Conservation (phyloP, 2,113 vertebrate genomes). For the Romanogobio albipinnatus region DNA sequence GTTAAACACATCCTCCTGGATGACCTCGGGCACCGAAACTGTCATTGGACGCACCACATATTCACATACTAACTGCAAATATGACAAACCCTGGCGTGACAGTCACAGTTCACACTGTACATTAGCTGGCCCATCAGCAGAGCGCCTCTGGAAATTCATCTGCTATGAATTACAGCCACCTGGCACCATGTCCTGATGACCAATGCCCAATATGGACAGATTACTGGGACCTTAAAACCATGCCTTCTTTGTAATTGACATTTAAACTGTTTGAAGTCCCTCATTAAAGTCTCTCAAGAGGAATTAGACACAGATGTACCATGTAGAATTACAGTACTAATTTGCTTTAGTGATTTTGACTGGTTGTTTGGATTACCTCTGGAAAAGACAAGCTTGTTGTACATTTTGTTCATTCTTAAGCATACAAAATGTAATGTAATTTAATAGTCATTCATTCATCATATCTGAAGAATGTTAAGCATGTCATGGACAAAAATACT, state of each 20-base stretch:
- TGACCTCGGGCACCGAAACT: conserved; percentile 44
- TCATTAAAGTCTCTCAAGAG: conserved; percentile 83
- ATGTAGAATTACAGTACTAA: conserved; percentile 74
- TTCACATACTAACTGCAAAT: conserved; percentile 53
- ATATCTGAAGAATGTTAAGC: neutral
- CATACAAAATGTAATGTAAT: neutral
- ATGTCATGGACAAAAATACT: neutral
- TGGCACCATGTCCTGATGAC: conserved; percentile 86
- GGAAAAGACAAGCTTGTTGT: neutral
- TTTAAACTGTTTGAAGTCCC: conserved; percentile 91
- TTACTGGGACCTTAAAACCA: conserved; percentile 86
- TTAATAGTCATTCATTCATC: neutral
- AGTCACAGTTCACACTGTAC: conserved; percentile 81
- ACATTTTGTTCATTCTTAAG: neutral
- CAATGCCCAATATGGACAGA: conserved; percentile 85
- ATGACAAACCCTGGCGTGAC: conserved; percentile 70
- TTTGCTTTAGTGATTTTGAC: conserved; percentile 42
- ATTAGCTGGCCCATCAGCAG: conserved; percentile 84
- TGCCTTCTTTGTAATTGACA: conserved; percentile 86
- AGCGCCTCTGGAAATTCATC: conserved; percentile 90
- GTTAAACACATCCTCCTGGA: conserved; percentile 53
- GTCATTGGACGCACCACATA: conserved; percentile 44
- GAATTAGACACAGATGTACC: conserved; percentile 86
- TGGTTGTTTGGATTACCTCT: neutral
- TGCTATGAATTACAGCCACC: conserved; percentile 90